These are phyloP conservation scores for Lomographa bimaculata DNA, from an alignment of 2,888 invertebrate genomes.

Conservation along the genomic window DNA sequence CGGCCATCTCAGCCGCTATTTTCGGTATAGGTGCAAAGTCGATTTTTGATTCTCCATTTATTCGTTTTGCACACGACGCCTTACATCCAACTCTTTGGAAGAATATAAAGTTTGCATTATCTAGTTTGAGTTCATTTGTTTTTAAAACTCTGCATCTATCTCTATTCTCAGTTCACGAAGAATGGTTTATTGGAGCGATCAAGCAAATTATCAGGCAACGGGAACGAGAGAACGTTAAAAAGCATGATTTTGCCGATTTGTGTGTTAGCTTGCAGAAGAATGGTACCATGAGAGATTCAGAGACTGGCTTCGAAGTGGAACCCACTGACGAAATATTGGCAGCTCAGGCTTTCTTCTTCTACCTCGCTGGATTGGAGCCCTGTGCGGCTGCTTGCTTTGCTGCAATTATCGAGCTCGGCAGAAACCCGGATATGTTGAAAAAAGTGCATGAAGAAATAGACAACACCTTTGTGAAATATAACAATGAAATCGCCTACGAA, in stretches of 20 bases:
- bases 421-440: slow-evolving; percentile 50
- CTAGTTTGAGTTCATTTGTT: slow-evolving; percentile 30
- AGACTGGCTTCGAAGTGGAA: slow-evolving; percentile 49
- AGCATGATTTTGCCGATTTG: slow-evolving; percentile 60
- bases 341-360: slow-evolving; percentile 66
- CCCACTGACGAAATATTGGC: slow-evolving; percentile 59
- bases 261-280: slow-evolving; percentile 55
- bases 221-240: slow-evolving; percentile 45
- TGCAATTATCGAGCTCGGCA: slow-evolving; percentile 54
- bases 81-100: slow-evolving; percentile 31
- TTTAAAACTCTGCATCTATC: slow-evolving; percentile 44
- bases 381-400: slow-evolving; percentile 54
- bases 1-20: slow-evolving; percentile 57
- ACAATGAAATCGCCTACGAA: slow-evolving; percentile 23
- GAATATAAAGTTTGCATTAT: slow-evolving; percentile 44
- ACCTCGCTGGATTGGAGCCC: slow-evolving; percentile 65
- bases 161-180: slow-evolving; percentile 48
- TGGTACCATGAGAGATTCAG: slow-evolving; percentile 48
- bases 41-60: slow-evolving; percentile 58
- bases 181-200: slow-evolving; percentile 57
- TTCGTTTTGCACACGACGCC: slow-evolving; percentile 39
- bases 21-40: slow-evolving; percentile 62
- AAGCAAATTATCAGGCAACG: slow-evolving; percentile 53
- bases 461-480: slow-evolving; percentile 22
- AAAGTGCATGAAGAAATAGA: slow-evolving; percentile 61